Percentiles rank a stretch among this genome's conserved stretches.
These are phyloP conservation scores for Macrobrachium rosenbergii DNA, from an alignment of 1,140 invertebrate genomes.

Conservation along the genomic window DNA sequence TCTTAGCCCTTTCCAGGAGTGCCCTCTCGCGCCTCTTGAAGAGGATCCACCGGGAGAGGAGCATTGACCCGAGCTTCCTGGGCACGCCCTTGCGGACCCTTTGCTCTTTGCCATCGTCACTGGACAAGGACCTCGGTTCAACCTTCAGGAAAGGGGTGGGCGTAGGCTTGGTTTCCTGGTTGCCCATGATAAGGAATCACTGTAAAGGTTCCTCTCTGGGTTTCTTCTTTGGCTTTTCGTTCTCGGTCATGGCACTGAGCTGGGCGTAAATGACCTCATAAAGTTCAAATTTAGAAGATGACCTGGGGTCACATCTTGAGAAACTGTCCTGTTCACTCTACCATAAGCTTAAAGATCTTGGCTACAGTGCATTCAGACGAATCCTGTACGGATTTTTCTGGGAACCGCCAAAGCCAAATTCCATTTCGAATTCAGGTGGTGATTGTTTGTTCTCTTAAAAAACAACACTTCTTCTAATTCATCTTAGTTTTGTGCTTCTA, in stretches of 20 bases:
- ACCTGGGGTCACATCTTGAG: too few species aligned
- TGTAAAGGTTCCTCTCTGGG: not conserved
- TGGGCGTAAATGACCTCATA: too few species aligned
- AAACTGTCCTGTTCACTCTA: too few species aligned
- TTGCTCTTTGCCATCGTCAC: slow-evolving; percentile 34
- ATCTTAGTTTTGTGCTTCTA: too few species aligned
- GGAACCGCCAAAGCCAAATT: too few species aligned
- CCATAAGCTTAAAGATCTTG: too few species aligned
- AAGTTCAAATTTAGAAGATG: too few species aligned
- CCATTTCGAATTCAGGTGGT: too few species aligned
- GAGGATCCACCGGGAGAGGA: slow-evolving; percentile 46
- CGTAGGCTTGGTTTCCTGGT: slow-evolving; percentile 33
- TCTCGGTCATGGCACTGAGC: not conserved
- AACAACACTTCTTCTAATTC: too few species aligned
- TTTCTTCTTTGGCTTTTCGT: not conserved
- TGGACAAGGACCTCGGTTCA: slow-evolving; percentile 25
- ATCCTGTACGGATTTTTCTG: too few species aligned
- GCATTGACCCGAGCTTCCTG: slow-evolving; percentile 29
- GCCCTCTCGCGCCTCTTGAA: slow-evolving; percentile 39
- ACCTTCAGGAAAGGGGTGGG: slow-evolving; percentile 25
- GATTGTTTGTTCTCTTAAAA: too few species aligned
- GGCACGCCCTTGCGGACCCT: slow-evolving; percentile 26
- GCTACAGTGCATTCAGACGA: too few species aligned
- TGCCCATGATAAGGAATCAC: slow-evolving; percentile 21
- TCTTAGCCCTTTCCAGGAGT: slow-evolving; percentile 4